Evolutionary conservation across 2,113 vertebrate species (phyloP).

Genomic region (Phoenicopterus ruber): DNA sequence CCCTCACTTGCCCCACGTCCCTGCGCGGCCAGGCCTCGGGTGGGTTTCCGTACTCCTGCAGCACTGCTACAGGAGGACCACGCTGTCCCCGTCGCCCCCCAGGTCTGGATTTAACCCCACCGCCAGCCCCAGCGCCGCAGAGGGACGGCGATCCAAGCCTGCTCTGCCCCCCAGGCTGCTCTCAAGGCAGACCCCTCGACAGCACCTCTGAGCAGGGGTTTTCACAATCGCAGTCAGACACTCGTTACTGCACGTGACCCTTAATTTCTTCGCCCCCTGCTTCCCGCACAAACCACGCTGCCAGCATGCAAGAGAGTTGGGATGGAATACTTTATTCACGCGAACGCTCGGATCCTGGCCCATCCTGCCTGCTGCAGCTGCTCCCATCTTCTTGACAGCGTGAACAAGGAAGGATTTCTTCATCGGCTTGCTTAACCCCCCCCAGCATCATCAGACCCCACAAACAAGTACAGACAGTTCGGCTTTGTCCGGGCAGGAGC

Average conservation of each 20-base stretch:
- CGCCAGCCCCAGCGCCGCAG: not conserved
- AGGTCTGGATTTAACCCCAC: not conserved
- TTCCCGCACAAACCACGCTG: not conserved
- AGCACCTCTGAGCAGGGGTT: not conserved
- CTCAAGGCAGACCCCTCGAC: not conserved
- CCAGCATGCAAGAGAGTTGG: not conserved
- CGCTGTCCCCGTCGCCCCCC: fast-evolving
- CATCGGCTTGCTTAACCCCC: not conserved
- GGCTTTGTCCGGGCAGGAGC: slow-evolving; percentile 19
- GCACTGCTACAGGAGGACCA: not conserved
- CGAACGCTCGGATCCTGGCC: not conserved
- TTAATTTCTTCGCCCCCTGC: not conserved
- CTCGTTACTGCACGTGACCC: not conserved
- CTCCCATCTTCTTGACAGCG: not conserved
- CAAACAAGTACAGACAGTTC: slow-evolving; percentile 37
- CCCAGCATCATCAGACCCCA: slow-evolving; percentile 30
- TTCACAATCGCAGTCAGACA: not conserved
- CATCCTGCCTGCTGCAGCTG: not conserved
- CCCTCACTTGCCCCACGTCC: not conserved
- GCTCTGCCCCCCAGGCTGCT: not conserved
- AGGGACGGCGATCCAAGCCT: not conserved
- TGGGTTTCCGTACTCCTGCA: not conserved
- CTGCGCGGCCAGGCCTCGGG: not conserved
- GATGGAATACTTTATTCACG: slow-evolving; percentile 51
- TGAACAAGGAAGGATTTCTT: slow-evolving; percentile 46